These are phyloP conservation scores for Pelosia muscerda DNA, from an alignment of 2,888 invertebrate species.

Conservation along the genomic window DNA sequence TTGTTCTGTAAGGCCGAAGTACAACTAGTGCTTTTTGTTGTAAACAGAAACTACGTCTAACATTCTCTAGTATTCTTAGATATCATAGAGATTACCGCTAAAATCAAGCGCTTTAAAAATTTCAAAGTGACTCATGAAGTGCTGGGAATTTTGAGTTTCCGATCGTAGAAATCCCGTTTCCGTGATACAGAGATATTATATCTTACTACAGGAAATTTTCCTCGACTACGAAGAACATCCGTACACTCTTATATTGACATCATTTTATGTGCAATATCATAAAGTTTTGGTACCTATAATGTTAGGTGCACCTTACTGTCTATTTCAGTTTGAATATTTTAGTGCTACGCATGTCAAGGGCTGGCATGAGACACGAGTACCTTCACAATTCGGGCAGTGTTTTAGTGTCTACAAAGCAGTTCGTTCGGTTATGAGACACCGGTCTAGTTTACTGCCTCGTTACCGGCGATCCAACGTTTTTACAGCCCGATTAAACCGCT, in stretches of 20 bases:
- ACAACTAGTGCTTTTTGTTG: not conserved
- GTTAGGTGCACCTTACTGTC: constrained; percentile 33
- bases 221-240: not conserved
- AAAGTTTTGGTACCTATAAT: constrained; percentile 43
- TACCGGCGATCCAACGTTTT: constrained; percentile 78
- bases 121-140: not conserved
- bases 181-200: constrained; percentile 2
- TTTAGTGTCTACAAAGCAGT: constrained; percentile 60
- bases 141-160: constrained; percentile 35
- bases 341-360: constrained; percentile 34
- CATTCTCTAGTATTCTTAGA: not conserved
- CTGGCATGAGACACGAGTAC: constrained; percentile 39
- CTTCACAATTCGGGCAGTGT: constrained; percentile 49
- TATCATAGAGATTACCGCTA: not conserved
- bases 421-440: constrained; percentile 63
- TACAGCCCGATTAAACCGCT: constrained; percentile 80
- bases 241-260: constrained; percentile 18
- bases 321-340: constrained; percentile 45
- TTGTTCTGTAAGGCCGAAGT: not conserved
- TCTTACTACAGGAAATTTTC: not conserved
- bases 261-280: constrained; percentile 31
- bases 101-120: not conserved
- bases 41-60: not conserved
- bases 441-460: constrained; percentile 79
- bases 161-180: not conserved